Conservation (phyloP, 1,140 invertebrate genomes). For the Pararge aegeria region DNA sequence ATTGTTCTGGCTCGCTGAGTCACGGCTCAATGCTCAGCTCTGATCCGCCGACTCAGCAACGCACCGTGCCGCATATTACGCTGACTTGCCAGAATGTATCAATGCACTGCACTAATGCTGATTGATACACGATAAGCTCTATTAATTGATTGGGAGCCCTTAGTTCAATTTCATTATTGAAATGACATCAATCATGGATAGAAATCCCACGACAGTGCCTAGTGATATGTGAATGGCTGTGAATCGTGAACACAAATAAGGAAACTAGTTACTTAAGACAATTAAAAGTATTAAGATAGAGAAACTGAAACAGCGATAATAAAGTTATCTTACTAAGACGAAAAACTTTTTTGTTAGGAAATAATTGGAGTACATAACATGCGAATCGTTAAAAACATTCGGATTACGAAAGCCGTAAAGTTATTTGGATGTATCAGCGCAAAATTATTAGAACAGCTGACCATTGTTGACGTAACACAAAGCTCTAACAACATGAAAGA, state of each 20-base stretch:
- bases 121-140: conserved; percentile 52
- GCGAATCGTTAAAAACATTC: not conserved
- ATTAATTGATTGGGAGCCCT: conserved; percentile 27
- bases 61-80: conserved; percentile 54
- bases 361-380: not conserved
- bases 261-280: too few relatives aligned
- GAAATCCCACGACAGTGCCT: too few relatives aligned
- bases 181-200: conserved; percentile 1
- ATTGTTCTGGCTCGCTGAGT: conserved; percentile 44
- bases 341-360: not conserved
- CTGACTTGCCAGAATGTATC: conserved; percentile 55
- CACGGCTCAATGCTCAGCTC: conserved; percentile 45
- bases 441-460: conserved; percentile 46
- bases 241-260: too few relatives aligned
- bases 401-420: not conserved
- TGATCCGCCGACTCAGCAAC: conserved; percentile 46
- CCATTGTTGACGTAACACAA: conserved; percentile 55
- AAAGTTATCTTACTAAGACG: not conserved
- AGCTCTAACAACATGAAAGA: conserved; percentile 48
- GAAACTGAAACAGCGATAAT: not conserved
- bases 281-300: not conserved
- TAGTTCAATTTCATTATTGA: conserved; percentile 17
- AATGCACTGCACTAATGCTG: conserved; percentile 55
- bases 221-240: too few relatives aligned
- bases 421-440: conserved; percentile 1